Evolutionary conservation across 2,797 vertebrate species (phyloP).

Genomic region (Varecia variegata): DNA sequence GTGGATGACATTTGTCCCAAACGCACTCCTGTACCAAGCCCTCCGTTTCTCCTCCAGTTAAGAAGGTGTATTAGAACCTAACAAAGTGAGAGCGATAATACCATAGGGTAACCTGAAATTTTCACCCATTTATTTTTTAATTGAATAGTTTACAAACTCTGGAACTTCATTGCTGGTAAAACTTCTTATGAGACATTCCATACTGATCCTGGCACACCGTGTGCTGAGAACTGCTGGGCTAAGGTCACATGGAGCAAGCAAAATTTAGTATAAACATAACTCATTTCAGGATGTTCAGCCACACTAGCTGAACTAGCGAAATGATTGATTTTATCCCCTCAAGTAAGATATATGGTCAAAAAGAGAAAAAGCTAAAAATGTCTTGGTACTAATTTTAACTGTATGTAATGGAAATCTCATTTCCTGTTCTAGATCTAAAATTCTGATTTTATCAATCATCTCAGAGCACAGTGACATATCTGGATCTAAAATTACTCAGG

Average conservation of each 20-base stretch:
- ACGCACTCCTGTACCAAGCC: rapidly evolving
- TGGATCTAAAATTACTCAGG: constrained; percentile 60
- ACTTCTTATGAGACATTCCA: background rate
- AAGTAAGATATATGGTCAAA: constrained; percentile 45
- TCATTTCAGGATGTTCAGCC: constrained; percentile 12
- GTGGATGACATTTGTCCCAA: background rate
- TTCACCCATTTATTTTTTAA: background rate
- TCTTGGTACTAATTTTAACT: constrained; percentile 71
- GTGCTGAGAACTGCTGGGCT: background rate
- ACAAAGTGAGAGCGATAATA: background rate
- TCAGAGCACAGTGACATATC: background rate
- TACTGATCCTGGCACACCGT: background rate
- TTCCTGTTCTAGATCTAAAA: constrained; percentile 65
- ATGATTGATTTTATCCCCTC: constrained; percentile 53
- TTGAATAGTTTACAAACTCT: constrained; percentile 14
- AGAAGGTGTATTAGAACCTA: background rate
- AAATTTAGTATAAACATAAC: background rate
- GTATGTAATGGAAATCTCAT: constrained; percentile 60
- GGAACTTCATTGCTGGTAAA: background rate
- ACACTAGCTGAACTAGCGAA: background rate
- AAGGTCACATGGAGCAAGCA: background rate
- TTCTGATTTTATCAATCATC: constrained; percentile 63
- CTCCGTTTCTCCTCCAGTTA: background rate
- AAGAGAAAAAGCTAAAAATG: constrained; percentile 64
- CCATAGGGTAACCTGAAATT: background rate